A percentile compares a stretch with the other conserved stretches of the same genome.
phyloP scores from a whole-genome alignment of 2,113 vertebrate genomes.

The Aphelocoma coerulescens region DNA sequence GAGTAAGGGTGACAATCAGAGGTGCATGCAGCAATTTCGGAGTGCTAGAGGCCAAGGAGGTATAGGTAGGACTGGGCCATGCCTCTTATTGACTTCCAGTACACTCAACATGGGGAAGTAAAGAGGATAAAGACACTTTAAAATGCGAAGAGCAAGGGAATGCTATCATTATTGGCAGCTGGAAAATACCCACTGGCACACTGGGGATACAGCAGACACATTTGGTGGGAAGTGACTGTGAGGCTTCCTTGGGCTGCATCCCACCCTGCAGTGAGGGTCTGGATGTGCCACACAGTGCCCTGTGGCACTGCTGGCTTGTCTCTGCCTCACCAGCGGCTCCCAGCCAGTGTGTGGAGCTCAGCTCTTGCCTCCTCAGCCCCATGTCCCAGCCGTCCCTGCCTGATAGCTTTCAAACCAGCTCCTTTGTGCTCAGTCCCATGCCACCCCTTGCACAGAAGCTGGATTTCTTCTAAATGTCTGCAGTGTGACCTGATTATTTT shows the following conservation, averaged over 20 bases:
- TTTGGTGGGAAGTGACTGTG: background rate
- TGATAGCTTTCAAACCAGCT: constrained; percentile 18
- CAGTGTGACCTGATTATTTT: constrained; percentile 59
- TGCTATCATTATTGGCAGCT: background rate
- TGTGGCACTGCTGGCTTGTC: background rate
- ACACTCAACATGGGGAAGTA: background rate
- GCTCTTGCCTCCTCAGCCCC: background rate
- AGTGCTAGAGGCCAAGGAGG: background rate
- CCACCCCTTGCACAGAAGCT: background rate
- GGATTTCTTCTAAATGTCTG: constrained; percentile 31
- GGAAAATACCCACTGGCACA: background rate
- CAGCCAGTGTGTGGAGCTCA: background rate
- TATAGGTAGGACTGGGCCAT: background rate
- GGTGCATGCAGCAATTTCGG: background rate
- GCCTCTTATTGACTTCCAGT: background rate
- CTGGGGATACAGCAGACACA: background rate
- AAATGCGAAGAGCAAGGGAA: background rate
- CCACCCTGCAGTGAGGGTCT: rapidly evolving
- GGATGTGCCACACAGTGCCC: background rate
- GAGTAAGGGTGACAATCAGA: background rate
- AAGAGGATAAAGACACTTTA: background rate
- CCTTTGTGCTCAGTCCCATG: constrained; percentile 29
- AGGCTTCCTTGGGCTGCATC: background rate
- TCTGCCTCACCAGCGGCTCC: background rate
- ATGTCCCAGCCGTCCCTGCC: background rate